Evolutionary conservation across 2,888 invertebrate species (phyloP), one percentile per base, ranked within the genome.

Genomic region (Cheilosia vernalis): DNA sequence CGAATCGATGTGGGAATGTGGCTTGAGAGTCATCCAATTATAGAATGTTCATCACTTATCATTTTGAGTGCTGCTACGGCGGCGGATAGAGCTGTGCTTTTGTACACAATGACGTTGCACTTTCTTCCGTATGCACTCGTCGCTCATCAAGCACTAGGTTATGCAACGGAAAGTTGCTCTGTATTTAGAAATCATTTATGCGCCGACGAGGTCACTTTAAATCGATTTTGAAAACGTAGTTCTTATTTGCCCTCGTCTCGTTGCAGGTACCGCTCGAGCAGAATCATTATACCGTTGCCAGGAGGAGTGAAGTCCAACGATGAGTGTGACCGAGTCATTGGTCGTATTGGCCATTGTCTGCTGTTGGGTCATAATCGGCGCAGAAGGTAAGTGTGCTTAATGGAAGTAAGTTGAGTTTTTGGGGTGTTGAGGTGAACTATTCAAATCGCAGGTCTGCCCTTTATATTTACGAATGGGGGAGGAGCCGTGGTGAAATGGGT

Each of bases 401-500:
- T 58, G 55, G 53, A 64, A 17, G 13, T 17, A 53, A 2, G n/a
- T 19, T 37, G 21, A 15, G 19, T 44, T 37, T 21, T n/a, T 42
- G 49, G 5, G 44, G 33, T 4, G 49, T 2, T 21, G 21, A 19
- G 13, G 10, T 27, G 19, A 17, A 15, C 0, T 4, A 47, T 17
- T 0, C n/a, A 17, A n/a, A 51, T 64, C 86, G 9, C 73, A 91
- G 92, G 89, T 33, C 80, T 90, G 64, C 92, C 92, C 24, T 91
- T 91, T 70, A 73, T 89, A 49, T 88, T 88, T 66, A 51, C 70
- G 17, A 89, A 89, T 7, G 89, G 88, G 33, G 69, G 89, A 10
- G 88, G 89, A 3, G 88, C 89, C 30, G 88, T 89, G n/a, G 88
- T 90, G 2, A 91, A 91, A 78, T 92, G 92, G 92, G 90, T 90